These are phyloP conservation scores for Heliconius sara DNA, from an alignment of 2,888 invertebrate genomes.

Conservation along the genomic window DNA sequence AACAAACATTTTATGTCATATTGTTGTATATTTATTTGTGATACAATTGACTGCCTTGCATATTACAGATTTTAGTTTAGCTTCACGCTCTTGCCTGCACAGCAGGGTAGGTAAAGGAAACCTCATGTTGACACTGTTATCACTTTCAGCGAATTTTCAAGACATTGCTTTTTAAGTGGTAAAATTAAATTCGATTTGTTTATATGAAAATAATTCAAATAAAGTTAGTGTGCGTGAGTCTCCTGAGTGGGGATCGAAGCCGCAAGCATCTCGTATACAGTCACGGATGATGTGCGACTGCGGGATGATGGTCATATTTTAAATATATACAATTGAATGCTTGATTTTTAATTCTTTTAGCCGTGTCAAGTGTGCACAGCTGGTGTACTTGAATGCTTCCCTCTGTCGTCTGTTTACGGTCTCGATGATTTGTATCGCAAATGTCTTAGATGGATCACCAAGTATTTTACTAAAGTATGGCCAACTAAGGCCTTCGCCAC, in stretches of 20 bases:
- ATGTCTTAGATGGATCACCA: constrained; percentile 94
- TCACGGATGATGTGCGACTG: background rate
- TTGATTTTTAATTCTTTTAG: constrained; percentile 75
- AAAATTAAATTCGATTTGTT: background rate
- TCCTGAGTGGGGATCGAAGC: background rate
- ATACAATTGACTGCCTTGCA: background rate
- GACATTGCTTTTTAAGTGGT: background rate
- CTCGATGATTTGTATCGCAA: constrained; percentile 94
- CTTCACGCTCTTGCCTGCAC: too few relatives aligned
- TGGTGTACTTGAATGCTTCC: constrained; percentile 94
- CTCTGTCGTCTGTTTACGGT: constrained; percentile 92
- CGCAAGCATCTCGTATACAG: background rate
- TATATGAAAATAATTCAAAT: too few relatives aligned
- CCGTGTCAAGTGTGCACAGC: constrained; percentile 95
- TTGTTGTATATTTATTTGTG: background rate
- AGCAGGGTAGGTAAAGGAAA: too few relatives aligned
- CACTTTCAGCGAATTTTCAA: background rate
- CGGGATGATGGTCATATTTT: background rate
- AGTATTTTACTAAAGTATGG: constrained; percentile 93
- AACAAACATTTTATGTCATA: background rate
- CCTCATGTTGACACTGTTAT: background rate
- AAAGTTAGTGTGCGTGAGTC: background rate
- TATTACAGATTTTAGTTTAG: background rate
- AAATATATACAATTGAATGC: constrained; percentile 12
- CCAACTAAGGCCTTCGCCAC: constrained; percentile 94